Conservation (phyloP, 37 sponge, comb jelly and placozoan species). For the Mnemiopsis leidyi region DNA sequence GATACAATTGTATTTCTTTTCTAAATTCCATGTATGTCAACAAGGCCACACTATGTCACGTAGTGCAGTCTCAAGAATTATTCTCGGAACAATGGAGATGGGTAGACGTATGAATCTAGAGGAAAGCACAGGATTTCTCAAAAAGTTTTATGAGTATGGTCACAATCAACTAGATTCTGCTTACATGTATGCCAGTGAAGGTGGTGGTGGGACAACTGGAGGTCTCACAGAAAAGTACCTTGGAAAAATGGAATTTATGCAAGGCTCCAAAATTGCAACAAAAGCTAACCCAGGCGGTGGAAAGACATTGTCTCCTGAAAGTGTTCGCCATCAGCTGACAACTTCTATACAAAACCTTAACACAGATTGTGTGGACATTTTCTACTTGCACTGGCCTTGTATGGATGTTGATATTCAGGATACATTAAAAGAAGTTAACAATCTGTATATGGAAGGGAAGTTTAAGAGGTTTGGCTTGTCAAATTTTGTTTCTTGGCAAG, state of each 20-base stretch:
- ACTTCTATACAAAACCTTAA: slow-evolving; percentile 72
- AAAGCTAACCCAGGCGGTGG: neutral
- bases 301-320: slow-evolving; percentile 64
- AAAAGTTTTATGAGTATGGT: neutral
- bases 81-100: slow-evolving; percentile 75
- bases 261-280: neutral
- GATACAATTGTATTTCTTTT: no score
- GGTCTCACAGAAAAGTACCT: neutral
- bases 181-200: neutral
- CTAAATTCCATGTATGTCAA: no score
- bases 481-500: slow-evolving; percentile 81
- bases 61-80: slow-evolving; percentile 32
- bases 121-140: neutral
- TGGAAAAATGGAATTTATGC: neutral
- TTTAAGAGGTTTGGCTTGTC: slow-evolving; percentile 88
- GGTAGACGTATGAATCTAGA: slow-evolving; percentile 64
- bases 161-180: neutral
- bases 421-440: slow-evolving; percentile 77
- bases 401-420: slow-evolving; percentile 84
- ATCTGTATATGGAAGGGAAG: slow-evolving; percentile 79
- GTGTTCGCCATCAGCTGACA: slow-evolving; percentile 67
- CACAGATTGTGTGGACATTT: slow-evolving; percentile 73
- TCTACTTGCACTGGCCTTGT: slow-evolving; percentile 89
- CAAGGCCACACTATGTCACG: no score
- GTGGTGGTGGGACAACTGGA: neutral